These are phyloP conservation scores for Columba janthina DNA, from an alignment of 2,113 vertebrate genomes.

Conservation along the genomic window DNA sequence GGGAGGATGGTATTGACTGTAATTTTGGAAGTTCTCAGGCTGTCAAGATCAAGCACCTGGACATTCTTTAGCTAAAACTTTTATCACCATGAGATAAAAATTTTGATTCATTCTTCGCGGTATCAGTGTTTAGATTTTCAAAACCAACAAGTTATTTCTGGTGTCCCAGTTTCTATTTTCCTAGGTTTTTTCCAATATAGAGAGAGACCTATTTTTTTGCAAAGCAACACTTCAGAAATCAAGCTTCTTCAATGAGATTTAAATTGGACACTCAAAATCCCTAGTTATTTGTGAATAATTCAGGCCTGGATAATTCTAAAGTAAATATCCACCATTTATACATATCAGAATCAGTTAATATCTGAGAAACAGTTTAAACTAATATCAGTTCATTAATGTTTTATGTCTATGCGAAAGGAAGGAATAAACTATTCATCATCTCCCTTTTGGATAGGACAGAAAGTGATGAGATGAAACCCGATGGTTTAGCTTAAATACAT, in stretches of 20 bases:
- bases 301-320: background rate
- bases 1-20: background rate
- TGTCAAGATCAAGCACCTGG: background rate
- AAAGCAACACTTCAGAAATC: conserved; percentile 34
- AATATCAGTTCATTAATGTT: background rate
- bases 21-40: background rate
- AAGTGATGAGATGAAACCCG: background rate
- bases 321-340: background rate
- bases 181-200: background rate
- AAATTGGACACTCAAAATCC: background rate
- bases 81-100: background rate
- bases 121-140: background rate
- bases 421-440: background rate
- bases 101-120: background rate
- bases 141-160: conserved; percentile 23
- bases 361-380: background rate
- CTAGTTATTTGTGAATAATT: background rate
- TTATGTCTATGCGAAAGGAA: background rate
- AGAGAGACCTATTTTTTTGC: conserved; percentile 32
- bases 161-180: conserved; percentile 6
- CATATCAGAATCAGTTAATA: background rate
- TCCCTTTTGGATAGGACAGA: background rate
- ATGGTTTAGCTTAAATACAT: background rate
- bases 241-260: conserved; percentile 28
- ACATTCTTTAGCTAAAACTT: background rate